phyloP scores from a whole-genome alignment of 2,797 vertebrate species.

The Distichodus sexfasciatus region DNA sequence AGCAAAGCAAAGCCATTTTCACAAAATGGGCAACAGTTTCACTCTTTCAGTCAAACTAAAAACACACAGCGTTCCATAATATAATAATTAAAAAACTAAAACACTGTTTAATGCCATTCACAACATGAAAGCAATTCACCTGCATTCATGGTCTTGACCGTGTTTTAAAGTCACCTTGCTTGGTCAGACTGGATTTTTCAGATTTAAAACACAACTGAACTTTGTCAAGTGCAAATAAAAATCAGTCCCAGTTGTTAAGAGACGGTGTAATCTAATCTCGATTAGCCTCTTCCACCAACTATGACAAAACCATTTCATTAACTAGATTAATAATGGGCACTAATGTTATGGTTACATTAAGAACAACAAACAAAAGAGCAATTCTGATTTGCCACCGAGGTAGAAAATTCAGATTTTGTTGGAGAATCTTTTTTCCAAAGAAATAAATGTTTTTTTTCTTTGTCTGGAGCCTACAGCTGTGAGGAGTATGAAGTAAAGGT shows the following conservation, averaged over 20 bases:
- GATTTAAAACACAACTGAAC: background rate
- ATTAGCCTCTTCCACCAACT: too few relatives aligned
- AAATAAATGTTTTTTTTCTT: background rate
- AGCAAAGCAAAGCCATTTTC: slow-evolving; percentile 1
- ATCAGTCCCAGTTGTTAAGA: too few relatives aligned
- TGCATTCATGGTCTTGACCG: background rate
- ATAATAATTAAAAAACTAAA: background rate
- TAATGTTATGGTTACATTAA: too few relatives aligned
- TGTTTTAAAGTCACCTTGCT: background rate
- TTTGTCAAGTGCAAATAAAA: too few relatives aligned
- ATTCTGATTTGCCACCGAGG: too few relatives aligned
- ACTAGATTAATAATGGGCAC: too few relatives aligned
- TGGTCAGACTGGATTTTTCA: background rate
- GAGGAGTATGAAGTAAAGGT: background rate
- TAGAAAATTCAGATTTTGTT: too few relatives aligned
- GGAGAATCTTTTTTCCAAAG: too few relatives aligned
- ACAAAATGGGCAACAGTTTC: slow-evolving; percentile 8
- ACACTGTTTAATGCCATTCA: background rate
- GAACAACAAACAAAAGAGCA: too few relatives aligned
- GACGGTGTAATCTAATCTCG: too few relatives aligned
- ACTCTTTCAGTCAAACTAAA: background rate
- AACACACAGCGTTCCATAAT: background rate
- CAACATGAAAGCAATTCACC: background rate
- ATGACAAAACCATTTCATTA: too few relatives aligned
- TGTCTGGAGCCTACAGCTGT: background rate